Conservation (phyloP, 1,140 invertebrate species). For the Odontomachus brunneus region DNA sequence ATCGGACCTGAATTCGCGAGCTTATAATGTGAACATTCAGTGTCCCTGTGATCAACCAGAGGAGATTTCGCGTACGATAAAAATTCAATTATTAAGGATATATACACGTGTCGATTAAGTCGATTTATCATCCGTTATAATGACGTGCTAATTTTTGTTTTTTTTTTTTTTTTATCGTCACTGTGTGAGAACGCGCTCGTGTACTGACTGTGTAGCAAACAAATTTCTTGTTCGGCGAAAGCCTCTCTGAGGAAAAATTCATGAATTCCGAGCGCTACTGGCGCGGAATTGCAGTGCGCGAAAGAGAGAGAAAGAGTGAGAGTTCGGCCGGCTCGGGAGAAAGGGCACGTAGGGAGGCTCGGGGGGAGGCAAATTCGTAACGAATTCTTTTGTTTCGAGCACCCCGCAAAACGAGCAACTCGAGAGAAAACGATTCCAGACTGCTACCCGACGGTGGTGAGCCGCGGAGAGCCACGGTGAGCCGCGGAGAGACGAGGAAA, state of each 20-base stretch:
- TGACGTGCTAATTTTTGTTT: no score
- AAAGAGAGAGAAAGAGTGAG: no score
- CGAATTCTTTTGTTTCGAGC: slow-evolving; percentile 84
- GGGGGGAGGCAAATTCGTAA: slow-evolving; percentile 81
- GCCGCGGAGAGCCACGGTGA: slow-evolving; percentile 54
- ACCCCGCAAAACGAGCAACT: slow-evolving; percentile 81
- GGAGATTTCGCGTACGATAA: background rate
- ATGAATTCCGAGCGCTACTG: slow-evolving; percentile 26
- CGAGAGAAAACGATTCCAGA: slow-evolving; percentile 78
- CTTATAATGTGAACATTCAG: background rate
- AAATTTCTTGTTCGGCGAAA: background rate
- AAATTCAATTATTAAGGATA: slow-evolving; percentile 31
- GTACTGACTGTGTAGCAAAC: no score
- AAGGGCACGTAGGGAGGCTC: slow-evolving; percentile 16
- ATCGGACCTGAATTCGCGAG: background rate
- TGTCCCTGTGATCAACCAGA: slow-evolving; percentile 13
- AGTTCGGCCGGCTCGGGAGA: slow-evolving; percentile 37
- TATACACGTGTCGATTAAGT: no score
- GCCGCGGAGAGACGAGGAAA: slow-evolving; percentile 57
- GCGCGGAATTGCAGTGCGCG: slow-evolving; percentile 36
- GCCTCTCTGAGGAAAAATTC: slow-evolving; percentile 7
- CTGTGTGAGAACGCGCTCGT: no score
- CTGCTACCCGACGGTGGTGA: slow-evolving; percentile 71
- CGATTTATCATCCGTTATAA: no score
- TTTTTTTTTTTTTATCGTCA: no score